Evolutionary conservation across 2,888 invertebrate species (phyloP), one percentile per base, ranked within the genome.

Genomic region (Lissocephala sabroskyi): DNA sequence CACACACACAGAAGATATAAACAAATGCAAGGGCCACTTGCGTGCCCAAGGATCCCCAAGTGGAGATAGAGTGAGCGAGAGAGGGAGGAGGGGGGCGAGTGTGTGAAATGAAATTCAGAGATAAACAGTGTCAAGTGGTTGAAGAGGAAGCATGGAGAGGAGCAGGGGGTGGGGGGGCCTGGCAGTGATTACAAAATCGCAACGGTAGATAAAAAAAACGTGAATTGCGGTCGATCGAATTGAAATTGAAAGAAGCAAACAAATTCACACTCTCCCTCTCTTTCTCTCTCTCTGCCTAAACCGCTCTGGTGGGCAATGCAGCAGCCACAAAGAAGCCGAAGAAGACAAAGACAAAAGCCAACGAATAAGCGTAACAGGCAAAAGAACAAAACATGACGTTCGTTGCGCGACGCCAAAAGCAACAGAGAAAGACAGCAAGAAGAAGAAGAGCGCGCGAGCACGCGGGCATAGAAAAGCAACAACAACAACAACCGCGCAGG

Each of bases 131-230:
- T 71, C 64, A n/a, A n/a, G n/a, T n/a, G n/a, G n/a, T n/a, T n/a
- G n/a, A n/a, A n/a, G n/a, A n/a, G n/a, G n/a, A n/a, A n/a, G n/a
- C n/a, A n/a, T n/a, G n/a, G n/a, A n/a, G n/a, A n/a, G 64, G 67
- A 64, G 61, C 60, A 53, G 62, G 59, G 57, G 62, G 62, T 59
- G 58, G 52, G 49, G 49, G 47, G 35, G 59, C 63, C 53, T 60
- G 52, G 51, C 64, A 75, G 66, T 60, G 73, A 76, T 67, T 67
- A 67, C 67, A 74, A 67, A 67, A 67, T 67, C 70, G 65, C 67
- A 73, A 67, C 67, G 74, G 67, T 64, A 60, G 74, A 71, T 71
- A 75, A 60, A 56, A 71, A 75, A 7, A 59, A 42, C 47, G 52
- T 52, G 3, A 26, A 11, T 26, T 10, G n/a, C 11, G 7, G 9